Percentiles rank a stretch among this genome's conserved stretches.
Evolutionary conservation across 2,113 vertebrate species (phyloP).

Genomic region (Accipiter cooperii): DNA sequence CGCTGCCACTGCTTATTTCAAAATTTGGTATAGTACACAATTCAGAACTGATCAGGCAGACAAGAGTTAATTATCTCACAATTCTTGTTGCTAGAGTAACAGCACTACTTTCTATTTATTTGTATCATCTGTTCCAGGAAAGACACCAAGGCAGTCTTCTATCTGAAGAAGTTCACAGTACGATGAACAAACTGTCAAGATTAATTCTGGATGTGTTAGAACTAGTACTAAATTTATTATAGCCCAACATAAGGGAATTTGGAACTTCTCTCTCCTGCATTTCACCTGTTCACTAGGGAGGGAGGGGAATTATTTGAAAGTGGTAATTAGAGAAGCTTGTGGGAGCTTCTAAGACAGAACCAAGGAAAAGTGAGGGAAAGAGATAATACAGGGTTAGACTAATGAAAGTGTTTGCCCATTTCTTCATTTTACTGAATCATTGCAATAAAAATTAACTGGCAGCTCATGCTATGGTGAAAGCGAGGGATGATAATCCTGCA

Average conservation of each 20-base stretch:
- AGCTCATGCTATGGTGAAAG: not conserved
- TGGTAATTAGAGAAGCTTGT: not conserved
- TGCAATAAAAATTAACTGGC: not conserved
- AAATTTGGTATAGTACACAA: not conserved
- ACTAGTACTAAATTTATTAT: not conserved
- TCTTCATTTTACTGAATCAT: not conserved
- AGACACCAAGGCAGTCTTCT: not conserved
- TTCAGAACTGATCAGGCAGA: not conserved
- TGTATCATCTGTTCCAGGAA: constrained; percentile 25
- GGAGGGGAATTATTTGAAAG: not conserved
- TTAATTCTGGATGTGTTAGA: not conserved
- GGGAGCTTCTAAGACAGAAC: not conserved
- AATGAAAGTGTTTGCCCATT: not conserved
- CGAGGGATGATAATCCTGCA: not conserved
- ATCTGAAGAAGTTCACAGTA: constrained; percentile 8
- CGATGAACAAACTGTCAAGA: not conserved
- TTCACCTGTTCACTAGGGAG: not conserved
- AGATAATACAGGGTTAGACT: not conserved
- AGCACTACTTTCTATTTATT: constrained; percentile 19
- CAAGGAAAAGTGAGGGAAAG: not conserved
- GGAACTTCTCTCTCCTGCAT: not conserved
- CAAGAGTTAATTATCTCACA: constrained; percentile 7
- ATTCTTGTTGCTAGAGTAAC: constrained; percentile 41
- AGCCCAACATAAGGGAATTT: not conserved
- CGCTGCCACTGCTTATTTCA: not conserved